Evolutionary conservation across 2,888 invertebrate species (phyloP).

Genomic region (Drosophila merina): DNA sequence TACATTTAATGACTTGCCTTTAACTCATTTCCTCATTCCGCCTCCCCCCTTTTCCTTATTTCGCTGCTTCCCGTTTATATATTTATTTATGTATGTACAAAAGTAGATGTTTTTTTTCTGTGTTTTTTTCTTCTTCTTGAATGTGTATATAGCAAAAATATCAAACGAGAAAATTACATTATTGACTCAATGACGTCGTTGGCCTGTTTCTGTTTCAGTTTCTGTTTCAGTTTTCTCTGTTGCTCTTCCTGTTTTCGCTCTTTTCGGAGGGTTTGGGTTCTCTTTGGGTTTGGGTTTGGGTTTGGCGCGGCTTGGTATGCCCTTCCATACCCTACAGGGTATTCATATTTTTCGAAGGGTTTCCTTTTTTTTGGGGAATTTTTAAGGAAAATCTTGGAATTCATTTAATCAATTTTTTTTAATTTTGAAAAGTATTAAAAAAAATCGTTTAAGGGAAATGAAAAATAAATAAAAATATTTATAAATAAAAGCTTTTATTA

Average conservation of each 20-base stretch:
- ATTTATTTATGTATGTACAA: background rate
- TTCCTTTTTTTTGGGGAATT: background rate
- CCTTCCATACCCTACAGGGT: background rate
- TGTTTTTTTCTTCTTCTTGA: background rate
- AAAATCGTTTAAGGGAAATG: too few relatives aligned
- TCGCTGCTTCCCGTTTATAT: background rate
- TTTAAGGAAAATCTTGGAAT: too few relatives aligned
- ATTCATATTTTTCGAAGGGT: too few relatives aligned
- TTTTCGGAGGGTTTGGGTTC: conserved; percentile 16
- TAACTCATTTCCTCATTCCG: conserved; percentile 19
- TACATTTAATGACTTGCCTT: conserved; percentile 25
- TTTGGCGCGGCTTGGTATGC: too few relatives aligned
- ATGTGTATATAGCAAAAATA: conserved; percentile 44
- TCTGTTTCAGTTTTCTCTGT: conserved; percentile 18
- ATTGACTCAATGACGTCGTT: conserved; percentile 66
- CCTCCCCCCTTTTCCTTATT: background rate
- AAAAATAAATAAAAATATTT: too few relatives aligned
- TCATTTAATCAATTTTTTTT: too few relatives aligned
- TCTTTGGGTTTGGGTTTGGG: background rate
- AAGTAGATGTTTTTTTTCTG: background rate
- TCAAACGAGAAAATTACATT: conserved; percentile 71
- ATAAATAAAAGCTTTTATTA: too few relatives aligned
- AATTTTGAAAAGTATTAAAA: too few relatives aligned
- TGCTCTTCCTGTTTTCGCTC: conserved; percentile 7
- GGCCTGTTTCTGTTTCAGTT: conserved; percentile 22